Evolutionary conservation across 2,888 invertebrate genomes (phyloP), one percentile per base, ranked within the genome.

Genomic region (Podabrus alpinus): DNA sequence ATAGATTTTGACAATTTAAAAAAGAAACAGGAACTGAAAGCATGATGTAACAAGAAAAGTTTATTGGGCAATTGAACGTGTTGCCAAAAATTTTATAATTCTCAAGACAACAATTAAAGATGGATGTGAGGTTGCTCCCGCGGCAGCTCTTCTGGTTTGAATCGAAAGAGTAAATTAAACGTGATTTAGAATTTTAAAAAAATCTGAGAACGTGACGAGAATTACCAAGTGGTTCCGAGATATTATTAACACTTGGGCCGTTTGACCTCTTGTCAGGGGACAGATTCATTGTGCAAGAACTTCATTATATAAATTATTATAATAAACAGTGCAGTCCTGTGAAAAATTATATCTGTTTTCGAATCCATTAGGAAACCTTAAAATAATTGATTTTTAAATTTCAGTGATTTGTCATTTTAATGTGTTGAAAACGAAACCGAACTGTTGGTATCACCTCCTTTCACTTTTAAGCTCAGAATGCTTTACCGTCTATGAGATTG

Each of bases 381-480:
- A 21, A 21, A 21, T 3, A 7, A 21, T 21, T 21, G 7, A 21
- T 21, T 21, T 21, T 21, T 21, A 21, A 21, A 25, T 73, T 73
- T 69, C n/a, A 66, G 69, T 69, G 19, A 15, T 17, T 62, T 62
- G 17, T 17, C 17, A 62, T 19, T 16, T 62, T 17, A 17, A 21
- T 21, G 16, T 16, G 67, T 70, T 70, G 70, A 74, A 73, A 70
- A 70, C 74, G 29, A 73, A 64, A 62, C 69, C 73, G 25, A 59
- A 69, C 73, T 29, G 66, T 66, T 61, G 61, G 19, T 72, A 67
- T 70, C 75, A 81, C 79, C 80, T 81, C 81, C 81, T 81, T 81
- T 81, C 81, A 81, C 81, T 81, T 80, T 81, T 78, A 73, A 68
- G 59, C 66, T 72, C 72, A 73, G 79, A 45, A 45, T 80, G 79